These are phyloP conservation scores for Rhyzopertha dominica DNA, from an alignment of 1,140 invertebrate genomes.

Conservation along the genomic window DNA sequence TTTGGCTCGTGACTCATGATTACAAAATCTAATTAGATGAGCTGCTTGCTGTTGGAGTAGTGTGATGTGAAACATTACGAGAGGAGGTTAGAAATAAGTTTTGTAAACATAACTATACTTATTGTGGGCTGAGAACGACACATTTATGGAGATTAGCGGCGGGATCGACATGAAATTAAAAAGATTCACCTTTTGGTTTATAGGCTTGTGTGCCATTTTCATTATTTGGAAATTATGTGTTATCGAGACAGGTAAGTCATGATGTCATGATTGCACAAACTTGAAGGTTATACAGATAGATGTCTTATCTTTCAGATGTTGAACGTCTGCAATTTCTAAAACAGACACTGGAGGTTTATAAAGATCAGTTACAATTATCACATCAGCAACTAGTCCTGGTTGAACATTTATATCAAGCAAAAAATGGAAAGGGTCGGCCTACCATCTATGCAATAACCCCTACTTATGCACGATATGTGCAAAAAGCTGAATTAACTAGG, in stretches of 20 bases:
- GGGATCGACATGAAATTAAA: constrained; percentile 19
- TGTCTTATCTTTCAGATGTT: constrained; percentile 23
- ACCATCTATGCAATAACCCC: constrained; percentile 89
- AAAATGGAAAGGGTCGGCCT: constrained; percentile 46
- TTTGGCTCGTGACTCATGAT: no score
- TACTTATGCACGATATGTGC: constrained; percentile 81
- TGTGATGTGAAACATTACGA: no score
- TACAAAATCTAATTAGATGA: no score
- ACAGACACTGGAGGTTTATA: constrained; percentile 32
- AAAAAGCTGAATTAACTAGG: constrained; percentile 93
- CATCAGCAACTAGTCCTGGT: constrained; percentile 36
- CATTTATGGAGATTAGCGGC: constrained; percentile 16
- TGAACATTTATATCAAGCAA: constrained; percentile 26
- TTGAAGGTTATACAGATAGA: constrained; percentile 2
- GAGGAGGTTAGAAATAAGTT: no score
- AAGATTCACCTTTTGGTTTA: constrained; percentile 22
- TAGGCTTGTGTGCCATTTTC: constrained; percentile 24
- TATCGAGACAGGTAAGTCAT: constrained; percentile 33
- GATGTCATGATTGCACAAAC: background rate
- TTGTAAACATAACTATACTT: no score
- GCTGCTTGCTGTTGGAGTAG: no score
- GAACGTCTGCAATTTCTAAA: constrained; percentile 29
- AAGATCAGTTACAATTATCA: constrained; percentile 36
- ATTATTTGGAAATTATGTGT: constrained; percentile 37
- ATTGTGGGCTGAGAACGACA: background rate